These are phyloP conservation scores for Spea bombifrons DNA, from an alignment of 2,113 vertebrate genomes.

Conservation along the genomic window DNA sequence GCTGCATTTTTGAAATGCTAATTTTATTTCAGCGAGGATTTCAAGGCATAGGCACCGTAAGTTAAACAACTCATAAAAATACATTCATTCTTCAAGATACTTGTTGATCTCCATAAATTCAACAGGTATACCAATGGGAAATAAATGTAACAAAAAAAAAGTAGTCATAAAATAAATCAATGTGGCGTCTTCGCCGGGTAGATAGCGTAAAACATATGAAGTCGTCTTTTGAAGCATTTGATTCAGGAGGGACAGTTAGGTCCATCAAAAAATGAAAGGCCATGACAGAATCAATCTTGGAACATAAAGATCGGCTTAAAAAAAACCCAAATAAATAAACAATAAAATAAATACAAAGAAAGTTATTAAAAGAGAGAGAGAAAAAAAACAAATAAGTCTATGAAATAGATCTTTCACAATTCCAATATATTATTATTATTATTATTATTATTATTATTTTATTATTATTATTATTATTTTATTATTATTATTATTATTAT, in stretches of 20 bases:
- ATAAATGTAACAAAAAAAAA: neutral
- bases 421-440: too few species aligned
- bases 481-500: too few species aligned
- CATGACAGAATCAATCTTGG: too few species aligned
- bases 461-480: too few species aligned
- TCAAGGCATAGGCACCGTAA: neutral
- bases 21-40: neutral
- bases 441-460: too few species aligned
- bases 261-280: too few species aligned
- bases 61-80: neutral
- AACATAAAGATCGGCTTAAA: too few species aligned
- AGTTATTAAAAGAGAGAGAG: too few species aligned
- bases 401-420: too few species aligned
- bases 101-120: neutral
- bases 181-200: neutral
- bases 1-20: neutral
- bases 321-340: too few species aligned
- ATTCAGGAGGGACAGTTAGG: neutral
- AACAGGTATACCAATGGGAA: neutral
- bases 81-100: neutral
- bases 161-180: neutral
- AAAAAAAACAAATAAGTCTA: too few species aligned
- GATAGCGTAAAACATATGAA: neutral
- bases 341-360: too few species aligned
- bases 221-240: neutral